These are phyloP conservation scores for Pavo muticus DNA, from an alignment of 2,113 vertebrate genomes.

Conservation along the genomic window DNA sequence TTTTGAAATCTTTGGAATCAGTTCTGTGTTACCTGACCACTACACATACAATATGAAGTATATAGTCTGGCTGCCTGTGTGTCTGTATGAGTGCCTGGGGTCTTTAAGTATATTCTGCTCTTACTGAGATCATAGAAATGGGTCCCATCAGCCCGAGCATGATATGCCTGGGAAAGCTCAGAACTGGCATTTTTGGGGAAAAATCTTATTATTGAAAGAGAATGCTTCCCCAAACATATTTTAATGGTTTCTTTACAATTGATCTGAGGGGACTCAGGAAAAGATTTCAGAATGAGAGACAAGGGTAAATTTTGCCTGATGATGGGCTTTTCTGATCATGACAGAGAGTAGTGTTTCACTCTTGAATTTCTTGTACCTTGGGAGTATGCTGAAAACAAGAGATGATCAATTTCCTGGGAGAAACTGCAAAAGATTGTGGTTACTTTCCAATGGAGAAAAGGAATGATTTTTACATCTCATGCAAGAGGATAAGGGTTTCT, in stretches of 20 bases:
- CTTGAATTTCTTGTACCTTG: neutral
- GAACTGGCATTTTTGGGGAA: neutral
- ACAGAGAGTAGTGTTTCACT: neutral
- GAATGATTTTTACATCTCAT: neutral
- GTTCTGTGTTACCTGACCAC: neutral
- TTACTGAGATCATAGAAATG: neutral
- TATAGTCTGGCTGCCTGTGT: neutral
- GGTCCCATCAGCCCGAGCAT: neutral
- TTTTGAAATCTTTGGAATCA: neutral
- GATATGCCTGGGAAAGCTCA: neutral
- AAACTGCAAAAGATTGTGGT: neutral
- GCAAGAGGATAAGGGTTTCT: neutral
- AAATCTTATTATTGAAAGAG: neutral
- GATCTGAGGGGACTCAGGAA: neutral
- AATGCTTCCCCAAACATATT: neutral
- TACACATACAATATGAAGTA: neutral
- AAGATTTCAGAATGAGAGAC: neutral
- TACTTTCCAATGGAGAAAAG: neutral
- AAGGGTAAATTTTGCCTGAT: neutral
- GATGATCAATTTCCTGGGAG: neutral
- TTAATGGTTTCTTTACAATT: neutral
- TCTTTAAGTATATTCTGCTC: neutral
- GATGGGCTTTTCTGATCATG: neutral
- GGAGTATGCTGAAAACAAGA: neutral
- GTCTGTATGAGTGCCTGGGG: neutral